Percentiles rank a stretch among this genome's conserved stretches.
These are phyloP conservation scores for Myopa tessellatipennis DNA, from an alignment of 2,888 invertebrate genomes.

Conservation along the genomic window DNA sequence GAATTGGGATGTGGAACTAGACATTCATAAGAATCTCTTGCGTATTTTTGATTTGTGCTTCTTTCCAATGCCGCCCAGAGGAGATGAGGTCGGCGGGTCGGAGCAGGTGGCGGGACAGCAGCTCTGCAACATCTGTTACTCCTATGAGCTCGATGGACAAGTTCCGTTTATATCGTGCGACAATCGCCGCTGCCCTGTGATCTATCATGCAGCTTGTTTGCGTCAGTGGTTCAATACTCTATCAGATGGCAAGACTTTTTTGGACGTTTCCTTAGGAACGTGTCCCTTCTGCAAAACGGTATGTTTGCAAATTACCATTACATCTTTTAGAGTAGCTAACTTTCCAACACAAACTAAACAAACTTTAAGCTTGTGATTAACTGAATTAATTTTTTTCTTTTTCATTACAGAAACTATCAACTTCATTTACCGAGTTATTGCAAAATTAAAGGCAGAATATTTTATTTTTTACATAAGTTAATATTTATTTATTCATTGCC, in stretches of 20 bases:
- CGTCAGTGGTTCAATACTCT: conserved; percentile 65
- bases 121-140: conserved; percentile 65
- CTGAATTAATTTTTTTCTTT: background rate
- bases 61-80: conserved; percentile 61
- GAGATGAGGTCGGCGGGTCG: conserved; percentile 36
- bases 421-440: conserved; percentile 62
- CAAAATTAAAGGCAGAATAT: conserved; percentile 45
- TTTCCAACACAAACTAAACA: too few relatives aligned
- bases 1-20: conserved; percentile 63
- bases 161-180: conserved; percentile 66
- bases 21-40: conserved; percentile 65
- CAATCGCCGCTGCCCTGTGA: conserved; percentile 60
- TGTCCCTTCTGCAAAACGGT: conserved; percentile 67
- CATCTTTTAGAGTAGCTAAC: too few relatives aligned
- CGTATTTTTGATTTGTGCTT: conserved; percentile 65
- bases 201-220: conserved; percentile 63
- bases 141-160: conserved; percentile 61
- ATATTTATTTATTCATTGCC: too few relatives aligned
- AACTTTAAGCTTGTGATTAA: too few relatives aligned
- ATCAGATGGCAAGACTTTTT: conserved; percentile 61
- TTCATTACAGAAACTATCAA: conserved; percentile 63
- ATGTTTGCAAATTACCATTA: conserved; percentile 8
- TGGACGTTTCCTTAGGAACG: conserved; percentile 63
- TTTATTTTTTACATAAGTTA: too few relatives aligned
- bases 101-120: conserved; percentile 46